Evolutionary conservation across 2,888 invertebrate genomes (phyloP).

Genomic region (Acrobasis consociella): DNA sequence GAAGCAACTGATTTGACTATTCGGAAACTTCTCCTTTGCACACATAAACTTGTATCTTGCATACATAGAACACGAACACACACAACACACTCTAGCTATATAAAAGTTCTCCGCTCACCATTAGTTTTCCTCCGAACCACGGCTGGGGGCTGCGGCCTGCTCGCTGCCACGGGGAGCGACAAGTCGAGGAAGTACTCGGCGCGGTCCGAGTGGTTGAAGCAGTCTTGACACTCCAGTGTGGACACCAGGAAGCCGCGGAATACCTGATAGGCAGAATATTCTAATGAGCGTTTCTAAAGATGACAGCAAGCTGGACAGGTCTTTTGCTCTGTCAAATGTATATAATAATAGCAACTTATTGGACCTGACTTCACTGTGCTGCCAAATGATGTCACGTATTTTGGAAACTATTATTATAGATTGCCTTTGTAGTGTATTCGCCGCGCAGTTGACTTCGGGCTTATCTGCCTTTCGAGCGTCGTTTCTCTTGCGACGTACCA

Average conservation of each 20-base stretch:
- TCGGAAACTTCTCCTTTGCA: not conserved
- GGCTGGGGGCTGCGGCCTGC: slow-evolving; percentile 88
- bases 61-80: not conserved
- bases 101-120: slow-evolving; percentile 45
- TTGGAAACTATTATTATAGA: no score
- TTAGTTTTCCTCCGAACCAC: slow-evolving; percentile 80
- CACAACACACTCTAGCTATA: no score
- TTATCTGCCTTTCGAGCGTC: no score
- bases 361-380: no score
- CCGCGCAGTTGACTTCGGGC: no score
- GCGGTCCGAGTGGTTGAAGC: slow-evolving; percentile 92
- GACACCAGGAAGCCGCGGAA: slow-evolving; percentile 97
- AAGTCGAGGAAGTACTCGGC: slow-evolving; percentile 97
- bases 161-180: slow-evolving; percentile 93
- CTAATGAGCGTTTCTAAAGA: not conserved
- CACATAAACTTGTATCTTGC: not conserved
- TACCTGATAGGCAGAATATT: slow-evolving; percentile 69
- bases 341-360: no score
- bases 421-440: no score
- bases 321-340: no score
- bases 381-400: no score
- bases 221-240: slow-evolving; percentile 94
- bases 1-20: no score
- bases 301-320: no score
- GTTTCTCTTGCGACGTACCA: no score